Percentiles rank a stretch among this genome's conserved stretches.
Conservation (phyloP, 1,140 invertebrate genomes). For the Lucilia sericata region DNA sequence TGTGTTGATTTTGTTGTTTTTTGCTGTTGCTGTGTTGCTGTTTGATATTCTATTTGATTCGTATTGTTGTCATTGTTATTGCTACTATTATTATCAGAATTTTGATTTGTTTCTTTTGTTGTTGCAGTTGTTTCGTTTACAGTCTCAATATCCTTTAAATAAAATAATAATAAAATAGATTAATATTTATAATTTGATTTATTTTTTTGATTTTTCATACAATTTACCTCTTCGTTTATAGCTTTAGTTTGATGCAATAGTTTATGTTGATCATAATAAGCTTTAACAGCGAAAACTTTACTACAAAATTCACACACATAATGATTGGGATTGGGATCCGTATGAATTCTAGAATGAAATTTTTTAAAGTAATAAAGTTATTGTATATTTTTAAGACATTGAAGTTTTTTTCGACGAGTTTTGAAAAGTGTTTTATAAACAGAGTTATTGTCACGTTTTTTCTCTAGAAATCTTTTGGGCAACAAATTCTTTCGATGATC, state of each 20-base stretch:
- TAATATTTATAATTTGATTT: not conserved
- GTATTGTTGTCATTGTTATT: not conserved
- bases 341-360: slow-evolving; percentile 55
- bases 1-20: not conserved
- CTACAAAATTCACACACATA: slow-evolving; percentile 80
- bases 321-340: slow-evolving; percentile 73
- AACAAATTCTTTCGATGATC: no score
- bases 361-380: no score
- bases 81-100: not conserved
- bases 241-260: slow-evolving; percentile 48
- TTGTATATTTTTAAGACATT: no score
- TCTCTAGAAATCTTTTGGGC: no score
- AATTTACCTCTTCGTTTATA: slow-evolving; percentile 21
- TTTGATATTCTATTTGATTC: not conserved
- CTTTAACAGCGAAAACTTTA: slow-evolving; percentile 79
- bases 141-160: not conserved
- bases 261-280: slow-evolving; percentile 76
- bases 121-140: not conserved
- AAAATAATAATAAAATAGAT: not conserved
- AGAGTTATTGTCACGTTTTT: no score
- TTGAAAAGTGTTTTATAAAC: no score
- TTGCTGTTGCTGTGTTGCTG: slow-evolving; percentile 45
- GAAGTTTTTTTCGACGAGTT: no score
- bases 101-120: not conserved
- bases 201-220: no score